A percentile compares a stretch with the other conserved stretches of the same genome.
phyloP scores from a whole-genome alignment of 2,113 vertebrate genomes.

The Tragelaphus scriptus region DNA sequence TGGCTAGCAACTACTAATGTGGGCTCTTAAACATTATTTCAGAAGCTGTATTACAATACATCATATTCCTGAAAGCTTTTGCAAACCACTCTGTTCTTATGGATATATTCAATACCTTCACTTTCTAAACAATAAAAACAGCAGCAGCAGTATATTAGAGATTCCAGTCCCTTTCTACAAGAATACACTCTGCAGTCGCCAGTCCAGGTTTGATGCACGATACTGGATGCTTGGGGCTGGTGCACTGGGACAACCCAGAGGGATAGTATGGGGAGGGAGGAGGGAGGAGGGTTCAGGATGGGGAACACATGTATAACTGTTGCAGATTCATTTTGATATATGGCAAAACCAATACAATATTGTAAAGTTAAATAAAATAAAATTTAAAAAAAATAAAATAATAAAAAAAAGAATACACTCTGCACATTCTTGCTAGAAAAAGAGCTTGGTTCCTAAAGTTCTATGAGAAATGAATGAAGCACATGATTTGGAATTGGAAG shows the following conservation, averaged over 20 bases:
- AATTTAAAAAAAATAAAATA: too few relatives aligned
- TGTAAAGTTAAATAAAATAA: too few relatives aligned
- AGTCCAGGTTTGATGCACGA: too few relatives aligned
- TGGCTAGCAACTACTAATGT: not conserved
- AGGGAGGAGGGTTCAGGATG: too few relatives aligned
- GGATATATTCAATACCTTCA: not conserved
- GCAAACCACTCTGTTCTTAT: not conserved
- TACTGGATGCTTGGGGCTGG: too few relatives aligned
- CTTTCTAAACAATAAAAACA: not conserved
- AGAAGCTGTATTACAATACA: not conserved
- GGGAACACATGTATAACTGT: too few relatives aligned
- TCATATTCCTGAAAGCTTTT: not conserved
- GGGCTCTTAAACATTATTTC: not conserved
- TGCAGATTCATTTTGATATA: too few relatives aligned
- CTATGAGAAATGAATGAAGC: not conserved
- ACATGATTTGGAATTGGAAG: not conserved
- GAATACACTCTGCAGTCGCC: not conserved
- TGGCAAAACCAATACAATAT: too few relatives aligned
- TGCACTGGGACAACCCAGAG: too few relatives aligned
- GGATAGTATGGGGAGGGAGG: too few relatives aligned
- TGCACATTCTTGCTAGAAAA: not conserved
- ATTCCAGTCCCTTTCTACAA: not conserved
- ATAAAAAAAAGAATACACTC: not conserved
- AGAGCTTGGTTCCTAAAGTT: not conserved
- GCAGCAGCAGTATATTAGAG: not conserved